Percentiles rank a stretch among this genome's conserved stretches.
phyloP scores from a whole-genome alignment of 2,888 invertebrate genomes.

The Agelastica alni region DNA sequence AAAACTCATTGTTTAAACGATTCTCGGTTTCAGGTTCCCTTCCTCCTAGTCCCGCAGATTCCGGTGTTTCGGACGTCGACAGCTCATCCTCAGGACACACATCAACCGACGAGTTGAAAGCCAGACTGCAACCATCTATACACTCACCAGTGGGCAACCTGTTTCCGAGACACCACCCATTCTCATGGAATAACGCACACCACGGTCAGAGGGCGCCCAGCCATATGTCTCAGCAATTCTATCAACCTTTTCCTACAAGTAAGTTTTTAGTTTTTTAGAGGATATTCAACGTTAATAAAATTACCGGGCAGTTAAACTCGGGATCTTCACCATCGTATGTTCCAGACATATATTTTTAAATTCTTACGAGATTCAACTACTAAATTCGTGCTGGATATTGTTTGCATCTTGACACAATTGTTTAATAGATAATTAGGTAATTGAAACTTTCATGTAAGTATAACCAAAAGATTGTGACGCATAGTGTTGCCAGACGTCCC shows the following conservation, averaged over 20 bases:
- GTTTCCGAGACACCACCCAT: slow-evolving; percentile 46
- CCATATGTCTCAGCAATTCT: slow-evolving; percentile 48
- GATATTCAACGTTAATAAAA: no score
- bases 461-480: no score
- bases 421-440: no score
- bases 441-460: no score
- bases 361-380: no score
- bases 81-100: slow-evolving; percentile 82
- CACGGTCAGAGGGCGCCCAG: slow-evolving; percentile 42
- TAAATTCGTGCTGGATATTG: no score
- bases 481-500: no score
- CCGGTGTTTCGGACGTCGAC: slow-evolving; percentile 96
- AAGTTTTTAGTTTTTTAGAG: slow-evolving; percentile 36
- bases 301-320: no score
- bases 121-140: slow-evolving; percentile 74
- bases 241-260: slow-evolving; percentile 49
- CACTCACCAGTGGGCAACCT: slow-evolving; percentile 53
- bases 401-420: no score
- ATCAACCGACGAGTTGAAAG: slow-evolving; percentile 82
- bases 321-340: no score
- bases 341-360: no score
- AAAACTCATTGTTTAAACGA: no score
- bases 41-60: slow-evolving; percentile 96
- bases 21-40: slow-evolving; percentile 74
- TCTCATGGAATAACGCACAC: slow-evolving; percentile 43